A percentile compares a stretch with the other conserved stretches of the same genome.
These are phyloP conservation scores for Sussaba pulchella DNA, from an alignment of 2,888 invertebrate genomes.

Conservation along the genomic window DNA sequence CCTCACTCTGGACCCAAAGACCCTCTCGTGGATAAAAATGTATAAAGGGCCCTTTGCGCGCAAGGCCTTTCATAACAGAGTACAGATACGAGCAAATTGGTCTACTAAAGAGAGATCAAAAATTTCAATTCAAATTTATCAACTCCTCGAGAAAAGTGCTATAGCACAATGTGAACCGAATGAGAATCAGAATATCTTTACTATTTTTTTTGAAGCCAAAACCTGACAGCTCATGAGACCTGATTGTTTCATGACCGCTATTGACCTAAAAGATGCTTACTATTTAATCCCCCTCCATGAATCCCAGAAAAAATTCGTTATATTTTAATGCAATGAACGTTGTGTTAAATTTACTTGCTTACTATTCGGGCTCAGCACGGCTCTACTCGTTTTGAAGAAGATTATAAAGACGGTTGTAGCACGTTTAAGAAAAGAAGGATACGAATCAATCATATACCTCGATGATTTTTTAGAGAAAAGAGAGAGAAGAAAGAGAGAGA, in stretches of 20 bases:
- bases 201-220: not conserved
- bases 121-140: not conserved
- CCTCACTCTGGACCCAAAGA: conserved; percentile 54
- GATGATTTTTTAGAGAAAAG: conserved; percentile 55
- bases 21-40: conserved; percentile 54
- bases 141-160: not conserved
- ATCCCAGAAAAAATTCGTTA: conserved; percentile 22
- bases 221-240: not conserved
- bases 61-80: not conserved
- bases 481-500: too few relatives aligned
- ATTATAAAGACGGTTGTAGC: conserved; percentile 50
- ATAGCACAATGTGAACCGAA: not conserved
- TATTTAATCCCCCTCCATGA: conserved; percentile 6
- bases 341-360: conserved; percentile 42
- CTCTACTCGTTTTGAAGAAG: conserved; percentile 62
- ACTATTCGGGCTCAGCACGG: conserved; percentile 65
- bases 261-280: conserved; percentile 40
- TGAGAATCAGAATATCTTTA: not conserved
- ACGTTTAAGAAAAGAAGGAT: conserved; percentile 29
- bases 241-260: conserved; percentile 20
- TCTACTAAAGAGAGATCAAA: conserved; percentile 41
- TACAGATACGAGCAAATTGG: conserved; percentile 32
- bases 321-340: conserved; percentile 28
- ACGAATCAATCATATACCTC: conserved; percentile 50
- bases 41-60: conserved; percentile 48